A percentile compares a stretch with the other conserved stretches of the same genome.
phyloP scores from a whole-genome alignment of 2,797 vertebrate species.

The Sandelia bainsii region DNA sequence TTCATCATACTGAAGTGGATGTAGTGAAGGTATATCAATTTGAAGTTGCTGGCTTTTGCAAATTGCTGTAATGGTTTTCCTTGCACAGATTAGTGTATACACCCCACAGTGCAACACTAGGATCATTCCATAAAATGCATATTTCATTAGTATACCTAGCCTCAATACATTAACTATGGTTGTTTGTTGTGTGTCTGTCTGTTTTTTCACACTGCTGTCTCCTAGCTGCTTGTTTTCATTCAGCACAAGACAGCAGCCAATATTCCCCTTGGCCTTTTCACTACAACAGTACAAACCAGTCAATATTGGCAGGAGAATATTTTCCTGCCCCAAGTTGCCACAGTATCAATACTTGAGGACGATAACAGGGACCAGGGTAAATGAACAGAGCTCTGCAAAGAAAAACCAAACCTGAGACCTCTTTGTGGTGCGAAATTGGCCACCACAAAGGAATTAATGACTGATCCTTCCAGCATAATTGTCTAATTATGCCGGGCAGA shows the following conservation, averaged over 20 bases:
- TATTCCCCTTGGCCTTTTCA: conserved; percentile 77
- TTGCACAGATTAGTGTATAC: conserved; percentile 24
- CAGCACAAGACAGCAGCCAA: conserved; percentile 65
- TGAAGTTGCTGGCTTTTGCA: conserved; percentile 37
- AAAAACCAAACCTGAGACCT: conserved; percentile 79
- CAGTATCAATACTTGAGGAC: conserved; percentile 75
- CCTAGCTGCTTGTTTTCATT: conserved; percentile 72
- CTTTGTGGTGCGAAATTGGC: conserved; percentile 82
- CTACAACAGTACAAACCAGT: conserved; percentile 74
- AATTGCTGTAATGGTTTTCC: conserved; percentile 20
- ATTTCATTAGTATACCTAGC: conserved; percentile 64
- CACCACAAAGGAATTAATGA: conserved; percentile 86
- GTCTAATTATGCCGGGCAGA: conserved; percentile 87
- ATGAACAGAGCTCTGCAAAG: conserved; percentile 73
- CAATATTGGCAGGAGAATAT: conserved; percentile 79
- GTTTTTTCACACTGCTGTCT: conserved; percentile 60
- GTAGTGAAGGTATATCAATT: conserved; percentile 14
- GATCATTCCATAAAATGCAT: conserved; percentile 57
- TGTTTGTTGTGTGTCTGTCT: conserved; percentile 65
- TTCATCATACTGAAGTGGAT: conserved; percentile 6
- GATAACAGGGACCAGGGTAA: conserved; percentile 71
- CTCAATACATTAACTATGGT: conserved; percentile 54
- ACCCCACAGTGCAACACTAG: conserved; percentile 32
- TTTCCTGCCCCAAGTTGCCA: conserved; percentile 71
- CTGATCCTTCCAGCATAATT: conserved; percentile 85